A percentile compares a stretch with the other conserved stretches of the same genome.
These are phyloP conservation scores for Eumacrocentrus americanus DNA, from an alignment of 2,888 invertebrate species.

Conservation along the genomic window DNA sequence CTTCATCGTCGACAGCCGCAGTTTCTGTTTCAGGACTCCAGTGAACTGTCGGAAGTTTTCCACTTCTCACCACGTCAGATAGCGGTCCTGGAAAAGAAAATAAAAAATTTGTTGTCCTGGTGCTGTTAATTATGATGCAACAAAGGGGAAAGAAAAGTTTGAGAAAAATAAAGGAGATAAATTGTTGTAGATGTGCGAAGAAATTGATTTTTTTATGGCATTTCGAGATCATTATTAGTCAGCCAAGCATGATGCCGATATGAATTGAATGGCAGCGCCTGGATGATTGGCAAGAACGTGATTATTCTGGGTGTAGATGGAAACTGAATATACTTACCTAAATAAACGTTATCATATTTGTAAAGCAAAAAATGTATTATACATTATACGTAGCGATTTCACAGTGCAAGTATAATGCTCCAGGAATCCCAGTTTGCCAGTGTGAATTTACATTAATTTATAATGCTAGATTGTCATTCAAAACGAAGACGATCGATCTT, in stretches of 20 bases:
- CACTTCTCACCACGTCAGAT: conserved; percentile 37
- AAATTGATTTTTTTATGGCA: conserved; percentile 2
- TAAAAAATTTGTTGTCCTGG: conserved; percentile 8
- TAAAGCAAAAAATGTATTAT: not conserved
- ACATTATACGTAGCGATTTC: not conserved
- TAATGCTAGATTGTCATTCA: not conserved
- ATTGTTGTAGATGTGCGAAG: not conserved
- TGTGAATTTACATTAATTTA: not conserved
- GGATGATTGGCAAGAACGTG: not conserved
- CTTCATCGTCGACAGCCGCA: conserved; percentile 58
- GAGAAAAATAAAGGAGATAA: not conserved
- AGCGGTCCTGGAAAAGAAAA: conserved; percentile 48
- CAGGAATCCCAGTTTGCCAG: not conserved
- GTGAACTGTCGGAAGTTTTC: conserved; percentile 38
- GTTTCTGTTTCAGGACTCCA: conserved; percentile 52
- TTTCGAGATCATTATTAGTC: not conserved
- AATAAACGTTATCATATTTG: conserved; percentile 24
- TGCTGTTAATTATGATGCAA: too few relatives aligned
- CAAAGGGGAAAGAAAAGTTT: not conserved
- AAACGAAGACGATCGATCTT: not conserved
- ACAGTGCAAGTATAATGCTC: conserved; percentile 6
- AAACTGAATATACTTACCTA: conserved; percentile 41
- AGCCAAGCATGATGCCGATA: not conserved
- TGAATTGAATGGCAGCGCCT: not conserved
- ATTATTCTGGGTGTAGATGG: conserved; percentile 20